Conservation (phyloP, 2,113 vertebrate species). For the Xenopus laevis region DNA sequence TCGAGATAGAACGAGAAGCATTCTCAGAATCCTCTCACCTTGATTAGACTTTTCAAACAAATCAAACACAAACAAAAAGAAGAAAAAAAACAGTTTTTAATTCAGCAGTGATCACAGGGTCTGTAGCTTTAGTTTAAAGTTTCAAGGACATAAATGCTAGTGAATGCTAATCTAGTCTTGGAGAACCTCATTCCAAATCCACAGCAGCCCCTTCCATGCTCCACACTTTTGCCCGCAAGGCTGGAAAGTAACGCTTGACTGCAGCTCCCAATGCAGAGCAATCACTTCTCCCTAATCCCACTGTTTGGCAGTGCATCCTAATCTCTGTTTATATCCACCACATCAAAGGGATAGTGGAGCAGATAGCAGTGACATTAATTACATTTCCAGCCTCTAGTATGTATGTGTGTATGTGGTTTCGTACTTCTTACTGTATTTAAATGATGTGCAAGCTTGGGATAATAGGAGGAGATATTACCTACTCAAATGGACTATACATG, state of each 20-base stretch:
- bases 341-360: background rate
- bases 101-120: conserved; percentile 14
- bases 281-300: conserved; percentile 10
- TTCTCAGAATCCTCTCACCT: conserved; percentile 15
- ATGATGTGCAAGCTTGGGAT: too few species aligned
- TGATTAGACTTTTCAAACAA: conserved; percentile 24
- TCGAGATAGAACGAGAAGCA: background rate
- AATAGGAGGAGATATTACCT: too few species aligned
- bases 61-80: conserved; percentile 23
- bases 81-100: conserved; percentile 10
- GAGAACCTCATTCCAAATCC: conserved; percentile 18
- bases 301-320: conserved; percentile 9
- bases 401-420: too few species aligned
- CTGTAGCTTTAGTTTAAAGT: conserved; percentile 7
- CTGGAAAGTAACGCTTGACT: conserved; percentile 6
- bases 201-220: conserved; percentile 1
- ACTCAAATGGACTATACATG: too few species aligned
- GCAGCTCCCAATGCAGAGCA: conserved; percentile 1
- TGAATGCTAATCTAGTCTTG: conserved; percentile 13
- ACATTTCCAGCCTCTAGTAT: too few species aligned
- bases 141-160: conserved; percentile 8
- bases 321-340: conserved; percentile 14
- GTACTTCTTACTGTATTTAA: too few species aligned
- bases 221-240: background rate
- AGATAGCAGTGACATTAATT: background rate